A percentile compares a stretch with the other conserved stretches of the same genome.
Evolutionary conservation across 2,113 vertebrate species (phyloP).

Genomic region (Siniperca knerii): DNA sequence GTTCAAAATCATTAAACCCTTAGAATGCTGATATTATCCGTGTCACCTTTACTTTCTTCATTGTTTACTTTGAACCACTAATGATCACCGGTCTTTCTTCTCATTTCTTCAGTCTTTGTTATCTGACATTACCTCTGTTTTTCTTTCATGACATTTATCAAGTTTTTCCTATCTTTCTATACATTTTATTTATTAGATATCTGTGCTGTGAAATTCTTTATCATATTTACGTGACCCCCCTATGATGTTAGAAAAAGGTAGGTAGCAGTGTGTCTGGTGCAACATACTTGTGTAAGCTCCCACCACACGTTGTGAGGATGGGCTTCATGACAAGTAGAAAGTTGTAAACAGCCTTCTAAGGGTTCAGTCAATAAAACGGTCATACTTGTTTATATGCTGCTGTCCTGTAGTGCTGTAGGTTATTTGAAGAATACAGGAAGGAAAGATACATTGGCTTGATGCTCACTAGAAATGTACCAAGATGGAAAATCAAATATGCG

Average conservation of each 20-base stretch:
- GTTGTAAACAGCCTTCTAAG: slow-evolving; percentile 78
- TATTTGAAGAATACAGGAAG: neutral
- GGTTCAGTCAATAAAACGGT: slow-evolving; percentile 53
- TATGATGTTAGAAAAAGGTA: slow-evolving; percentile 60
- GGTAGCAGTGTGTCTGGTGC: slow-evolving; percentile 58
- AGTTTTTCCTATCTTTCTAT: neutral
- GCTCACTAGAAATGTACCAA: neutral
- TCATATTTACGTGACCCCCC: slow-evolving; percentile 4
- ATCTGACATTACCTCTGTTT: slow-evolving; percentile 5
- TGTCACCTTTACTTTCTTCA: slow-evolving; percentile 41
- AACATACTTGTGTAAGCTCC: slow-evolving; percentile 67
- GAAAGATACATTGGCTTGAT: neutral
- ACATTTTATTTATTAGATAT: slow-evolving; percentile 30
- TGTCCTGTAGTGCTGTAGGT: neutral
- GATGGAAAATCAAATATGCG: neutral
- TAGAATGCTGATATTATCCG: slow-evolving; percentile 78
- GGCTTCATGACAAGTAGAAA: slow-evolving; percentile 63
- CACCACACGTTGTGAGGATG: neutral
- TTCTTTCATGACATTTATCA: slow-evolving; percentile 20
- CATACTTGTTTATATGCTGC: neutral
- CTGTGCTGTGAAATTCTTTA: slow-evolving; percentile 20
- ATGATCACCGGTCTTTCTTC: slow-evolving; percentile 25
- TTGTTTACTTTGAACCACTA: slow-evolving; percentile 38
- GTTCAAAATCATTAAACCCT: slow-evolving; percentile 73
- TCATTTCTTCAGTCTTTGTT: slow-evolving; percentile 3